phyloP scores from a whole-genome alignment of 2,113 vertebrate species.

The Myiopsitta monachus region DNA sequence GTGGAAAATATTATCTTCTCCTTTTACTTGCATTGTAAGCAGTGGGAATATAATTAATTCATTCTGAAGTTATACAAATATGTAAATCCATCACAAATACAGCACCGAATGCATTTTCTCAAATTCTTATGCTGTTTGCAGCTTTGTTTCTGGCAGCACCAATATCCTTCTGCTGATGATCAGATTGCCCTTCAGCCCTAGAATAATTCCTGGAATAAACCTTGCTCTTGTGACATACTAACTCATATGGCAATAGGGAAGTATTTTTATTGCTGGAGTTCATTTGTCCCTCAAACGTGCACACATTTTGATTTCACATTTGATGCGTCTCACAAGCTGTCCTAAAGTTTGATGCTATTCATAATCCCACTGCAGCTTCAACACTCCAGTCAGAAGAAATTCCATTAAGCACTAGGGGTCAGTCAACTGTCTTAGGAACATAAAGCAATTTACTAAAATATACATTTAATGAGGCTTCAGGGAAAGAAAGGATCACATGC shows the following conservation, averaged over 20 bases:
- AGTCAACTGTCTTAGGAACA: neutral
- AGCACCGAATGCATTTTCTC: neutral
- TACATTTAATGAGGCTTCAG: neutral
- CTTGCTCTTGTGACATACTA: neutral
- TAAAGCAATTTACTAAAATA: neutral
- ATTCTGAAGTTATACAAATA: constrained; percentile 37
- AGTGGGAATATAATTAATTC: constrained; percentile 46
- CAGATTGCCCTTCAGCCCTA: neutral
- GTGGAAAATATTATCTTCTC: constrained; percentile 41
- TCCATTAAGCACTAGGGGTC: constrained; percentile 35
- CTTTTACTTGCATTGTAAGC: constrained; percentile 1
- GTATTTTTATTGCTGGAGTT: neutral
- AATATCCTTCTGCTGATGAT: neutral
- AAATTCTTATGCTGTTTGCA: constrained; percentile 4
- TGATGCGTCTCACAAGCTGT: neutral
- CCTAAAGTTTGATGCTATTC: neutral
- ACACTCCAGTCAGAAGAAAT: constrained; percentile 2
- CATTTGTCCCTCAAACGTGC: neutral
- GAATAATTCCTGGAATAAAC: constrained; percentile 3
- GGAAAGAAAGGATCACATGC: neutral
- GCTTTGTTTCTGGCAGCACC: constrained; percentile 52
- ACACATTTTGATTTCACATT: neutral
- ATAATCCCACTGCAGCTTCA: neutral
- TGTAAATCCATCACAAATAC: constrained; percentile 30
- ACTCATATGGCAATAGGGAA: neutral